Percentiles rank a stretch among this genome's conserved stretches.
These are phyloP conservation scores for Drosophila bocqueti DNA, from an alignment of 1,140 invertebrate species.

Conservation along the genomic window DNA sequence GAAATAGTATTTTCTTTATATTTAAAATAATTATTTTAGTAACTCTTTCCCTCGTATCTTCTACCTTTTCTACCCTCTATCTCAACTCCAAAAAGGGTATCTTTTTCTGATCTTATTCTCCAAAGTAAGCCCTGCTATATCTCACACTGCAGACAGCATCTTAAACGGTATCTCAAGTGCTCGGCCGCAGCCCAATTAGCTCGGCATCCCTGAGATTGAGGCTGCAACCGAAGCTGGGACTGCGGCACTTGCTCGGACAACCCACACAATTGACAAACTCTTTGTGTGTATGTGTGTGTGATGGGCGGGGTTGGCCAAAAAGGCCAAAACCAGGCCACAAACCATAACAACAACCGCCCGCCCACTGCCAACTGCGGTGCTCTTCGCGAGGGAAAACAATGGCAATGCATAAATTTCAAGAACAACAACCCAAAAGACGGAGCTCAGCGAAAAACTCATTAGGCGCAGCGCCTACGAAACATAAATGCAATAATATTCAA, in stretches of 20 bases:
- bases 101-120: background rate
- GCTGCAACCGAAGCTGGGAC: constrained; percentile 16
- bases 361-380: constrained; percentile 28
- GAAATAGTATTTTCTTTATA: no score
- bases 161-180: constrained; percentile 21
- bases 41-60: background rate
- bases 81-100: background rate
- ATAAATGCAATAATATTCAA: constrained; percentile 77
- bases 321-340: constrained; percentile 19
- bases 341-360: constrained; percentile 29
- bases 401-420: constrained; percentile 67
- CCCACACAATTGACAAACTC: constrained; percentile 53
- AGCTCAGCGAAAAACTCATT: constrained; percentile 72
- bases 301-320: constrained; percentile 22
- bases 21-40: no score
- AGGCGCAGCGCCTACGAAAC: constrained; percentile 76
- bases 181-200: constrained; percentile 38
- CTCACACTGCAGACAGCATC: constrained; percentile 5
- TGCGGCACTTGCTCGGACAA: constrained; percentile 28
- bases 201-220: constrained; percentile 33
- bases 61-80: background rate
- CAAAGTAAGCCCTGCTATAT: background rate
- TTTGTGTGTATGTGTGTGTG: background rate
- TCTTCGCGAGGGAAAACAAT: constrained; percentile 46
- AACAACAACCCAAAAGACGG: constrained; percentile 55